Evolutionary conservation across 1,140 invertebrate genomes (phyloP).

Genomic region (Drosophila subpulchrella): DNA sequence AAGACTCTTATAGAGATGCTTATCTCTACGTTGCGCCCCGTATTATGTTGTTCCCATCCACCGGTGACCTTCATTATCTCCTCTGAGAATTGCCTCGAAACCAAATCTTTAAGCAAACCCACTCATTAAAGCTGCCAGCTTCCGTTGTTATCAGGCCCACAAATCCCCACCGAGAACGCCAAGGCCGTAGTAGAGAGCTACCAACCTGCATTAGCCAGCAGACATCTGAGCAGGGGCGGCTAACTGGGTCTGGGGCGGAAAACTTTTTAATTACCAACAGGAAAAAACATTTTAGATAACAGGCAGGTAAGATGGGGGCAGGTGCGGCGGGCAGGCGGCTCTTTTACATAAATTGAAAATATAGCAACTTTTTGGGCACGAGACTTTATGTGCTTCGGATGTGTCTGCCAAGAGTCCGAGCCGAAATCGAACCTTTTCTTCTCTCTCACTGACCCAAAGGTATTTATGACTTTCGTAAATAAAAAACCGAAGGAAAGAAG

Average conservation of each 20-base stretch:
- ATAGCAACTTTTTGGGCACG: constrained; percentile 59
- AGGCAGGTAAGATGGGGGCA: constrained; percentile 13
- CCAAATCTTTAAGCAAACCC: constrained; percentile 34
- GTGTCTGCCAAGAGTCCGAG: constrained; percentile 19
- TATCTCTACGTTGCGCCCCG: constrained; percentile 1
- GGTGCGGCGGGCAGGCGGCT: neutral
- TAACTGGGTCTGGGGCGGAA: constrained; percentile 21
- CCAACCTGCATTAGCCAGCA: constrained; percentile 70
- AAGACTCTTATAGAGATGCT: neutral
- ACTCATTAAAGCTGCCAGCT: constrained; percentile 26
- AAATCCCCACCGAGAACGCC: constrained; percentile 23
- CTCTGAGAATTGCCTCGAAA: neutral
- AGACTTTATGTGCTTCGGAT: constrained; percentile 36
- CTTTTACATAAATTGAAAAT: constrained; percentile 76
- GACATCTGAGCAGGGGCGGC: neutral
- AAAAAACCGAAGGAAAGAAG: constrained; percentile 24
- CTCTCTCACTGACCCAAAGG: constrained; percentile 36
- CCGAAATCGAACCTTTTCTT: constrained; percentile 23
- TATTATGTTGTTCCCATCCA: neutral
- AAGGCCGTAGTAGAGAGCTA: constrained; percentile 45
- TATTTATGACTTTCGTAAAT: constrained; percentile 77
- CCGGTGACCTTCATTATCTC: constrained; percentile 39
- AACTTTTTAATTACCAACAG: constrained; percentile 66
- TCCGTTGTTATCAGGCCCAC: constrained; percentile 24
- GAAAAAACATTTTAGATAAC: constrained; percentile 62